These are phyloP conservation scores for Anser brachyrhynchus DNA, from an alignment of 2,113 vertebrate species.

Conservation along the genomic window DNA sequence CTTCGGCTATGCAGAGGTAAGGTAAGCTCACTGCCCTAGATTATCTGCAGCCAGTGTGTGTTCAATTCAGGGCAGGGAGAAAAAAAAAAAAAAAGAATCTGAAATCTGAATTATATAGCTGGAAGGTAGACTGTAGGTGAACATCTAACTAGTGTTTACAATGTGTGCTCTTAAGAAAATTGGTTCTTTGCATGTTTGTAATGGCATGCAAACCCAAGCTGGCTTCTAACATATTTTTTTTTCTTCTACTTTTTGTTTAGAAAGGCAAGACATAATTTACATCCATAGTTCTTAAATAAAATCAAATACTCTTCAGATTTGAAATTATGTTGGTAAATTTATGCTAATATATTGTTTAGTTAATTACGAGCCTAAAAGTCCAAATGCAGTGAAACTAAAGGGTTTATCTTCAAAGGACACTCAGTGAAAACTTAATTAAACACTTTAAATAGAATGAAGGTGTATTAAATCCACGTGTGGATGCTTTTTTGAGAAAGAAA, in stretches of 20 bases:
- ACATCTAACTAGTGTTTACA: not conserved
- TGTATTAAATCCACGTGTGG: not conserved
- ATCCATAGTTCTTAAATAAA: not conserved
- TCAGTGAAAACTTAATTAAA: not conserved
- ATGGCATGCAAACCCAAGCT: not conserved
- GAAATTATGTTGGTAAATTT: not conserved
- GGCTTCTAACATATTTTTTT: not conserved
- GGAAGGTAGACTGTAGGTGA: not conserved
- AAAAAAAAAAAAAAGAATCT: not conserved
- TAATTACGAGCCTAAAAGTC: not conserved
- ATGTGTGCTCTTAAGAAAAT: not conserved
- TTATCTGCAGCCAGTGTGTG: not conserved
- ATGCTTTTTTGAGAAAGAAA: not conserved
- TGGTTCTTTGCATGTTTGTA: not conserved
- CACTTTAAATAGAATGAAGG: not conserved
- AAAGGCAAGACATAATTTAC: not conserved
- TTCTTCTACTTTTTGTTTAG: not conserved
- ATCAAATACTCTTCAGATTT: not conserved
- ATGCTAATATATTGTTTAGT: not conserved
- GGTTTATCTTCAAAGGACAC: not conserved
- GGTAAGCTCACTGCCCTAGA: not conserved
- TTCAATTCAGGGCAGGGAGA: not conserved
- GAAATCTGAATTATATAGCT: rapidly evolving
- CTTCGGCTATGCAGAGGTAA: not conserved
- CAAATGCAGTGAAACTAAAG: not conserved